These are phyloP conservation scores for Amyelois transitella DNA, from an alignment of 1,140 invertebrate species.

Conservation along the genomic window DNA sequence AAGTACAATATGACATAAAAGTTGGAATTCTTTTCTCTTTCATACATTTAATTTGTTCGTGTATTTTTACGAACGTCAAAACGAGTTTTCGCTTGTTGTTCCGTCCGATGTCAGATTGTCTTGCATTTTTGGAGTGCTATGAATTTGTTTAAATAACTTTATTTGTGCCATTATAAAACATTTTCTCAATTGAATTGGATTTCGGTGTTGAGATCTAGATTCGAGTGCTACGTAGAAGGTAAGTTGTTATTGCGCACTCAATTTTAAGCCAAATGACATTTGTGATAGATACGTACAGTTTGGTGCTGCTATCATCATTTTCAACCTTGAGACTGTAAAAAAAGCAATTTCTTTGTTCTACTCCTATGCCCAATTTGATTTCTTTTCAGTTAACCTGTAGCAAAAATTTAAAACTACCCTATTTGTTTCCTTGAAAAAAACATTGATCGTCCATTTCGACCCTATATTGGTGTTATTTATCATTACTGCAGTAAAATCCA, in stretches of 20 bases:
- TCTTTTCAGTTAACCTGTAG: background rate
- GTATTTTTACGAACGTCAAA: too few species aligned
- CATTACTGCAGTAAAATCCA: too few species aligned
- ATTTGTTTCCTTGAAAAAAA: background rate
- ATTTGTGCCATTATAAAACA: background rate
- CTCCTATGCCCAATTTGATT: background rate
- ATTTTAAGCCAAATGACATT: conserved; percentile 45
- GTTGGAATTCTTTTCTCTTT: too few species aligned
- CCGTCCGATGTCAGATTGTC: conserved; percentile 43
- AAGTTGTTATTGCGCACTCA: conserved; percentile 54
- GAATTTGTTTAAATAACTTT: conserved; percentile 11
- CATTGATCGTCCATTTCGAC: too few species aligned
- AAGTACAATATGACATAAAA: too few species aligned
- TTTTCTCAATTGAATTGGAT: conserved; percentile 31
- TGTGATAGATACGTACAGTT: conserved; percentile 23
- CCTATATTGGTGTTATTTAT: too few species aligned
- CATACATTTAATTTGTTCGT: too few species aligned
- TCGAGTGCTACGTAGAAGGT: conserved; percentile 32
- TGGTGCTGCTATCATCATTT: conserved; percentile 31
- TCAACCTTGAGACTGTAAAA: conserved; percentile 56
- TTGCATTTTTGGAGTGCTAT: conserved; percentile 44
- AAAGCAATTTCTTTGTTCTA: conserved; percentile 22
- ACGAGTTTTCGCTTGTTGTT: conserved; percentile 60
- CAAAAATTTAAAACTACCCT: background rate
- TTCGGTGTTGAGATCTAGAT: conserved; percentile 23